Evolutionary conservation across 2,888 invertebrate genomes (phyloP).

Genomic region (Proisotoma minuta): DNA sequence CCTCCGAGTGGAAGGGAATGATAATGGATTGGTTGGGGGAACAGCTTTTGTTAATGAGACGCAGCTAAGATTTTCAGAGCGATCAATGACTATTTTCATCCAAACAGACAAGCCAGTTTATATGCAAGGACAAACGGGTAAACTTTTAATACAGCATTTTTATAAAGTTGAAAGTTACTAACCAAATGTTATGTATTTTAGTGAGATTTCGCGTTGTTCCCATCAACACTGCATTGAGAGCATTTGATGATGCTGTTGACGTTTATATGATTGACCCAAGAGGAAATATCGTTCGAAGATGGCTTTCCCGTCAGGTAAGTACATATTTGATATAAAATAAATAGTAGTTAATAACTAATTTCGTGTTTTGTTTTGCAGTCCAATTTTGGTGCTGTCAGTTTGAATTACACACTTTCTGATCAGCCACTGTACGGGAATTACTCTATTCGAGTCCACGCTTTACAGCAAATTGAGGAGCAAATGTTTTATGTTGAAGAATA

Average conservation of each 20-base stretch:
- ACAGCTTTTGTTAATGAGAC: conserved; percentile 87
- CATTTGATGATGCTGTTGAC: conserved; percentile 85
- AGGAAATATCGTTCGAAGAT: conserved; percentile 79
- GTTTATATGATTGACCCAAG: conserved; percentile 87
- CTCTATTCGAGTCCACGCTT: conserved; percentile 81
- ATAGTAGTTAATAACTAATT: conserved; percentile 15
- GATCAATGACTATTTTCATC: conserved; percentile 92
- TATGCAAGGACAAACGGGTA: conserved; percentile 81
- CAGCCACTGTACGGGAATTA: conserved; percentile 90
- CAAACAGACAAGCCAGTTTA: conserved; percentile 93
- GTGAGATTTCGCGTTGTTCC: conserved; percentile 87
- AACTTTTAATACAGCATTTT: conserved; percentile 43
- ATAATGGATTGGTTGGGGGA: conserved; percentile 74
- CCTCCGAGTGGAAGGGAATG: conserved; percentile 74
- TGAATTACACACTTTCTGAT: conserved; percentile 82
- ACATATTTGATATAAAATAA: no score
- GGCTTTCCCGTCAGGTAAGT: conserved; percentile 74
- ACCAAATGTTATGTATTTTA: conserved; percentile 50
- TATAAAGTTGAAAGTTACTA: no score
- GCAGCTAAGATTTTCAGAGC: conserved; percentile 72
- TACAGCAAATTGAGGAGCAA: conserved; percentile 80
- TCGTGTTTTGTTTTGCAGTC: conserved; percentile 56
- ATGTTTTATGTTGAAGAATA: conserved; percentile 88
- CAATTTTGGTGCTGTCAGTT: conserved; percentile 86
- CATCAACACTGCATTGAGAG: conserved; percentile 83